Conservation (phyloP, 1,140 invertebrate species). For the Euglossa dilemma region DNA sequence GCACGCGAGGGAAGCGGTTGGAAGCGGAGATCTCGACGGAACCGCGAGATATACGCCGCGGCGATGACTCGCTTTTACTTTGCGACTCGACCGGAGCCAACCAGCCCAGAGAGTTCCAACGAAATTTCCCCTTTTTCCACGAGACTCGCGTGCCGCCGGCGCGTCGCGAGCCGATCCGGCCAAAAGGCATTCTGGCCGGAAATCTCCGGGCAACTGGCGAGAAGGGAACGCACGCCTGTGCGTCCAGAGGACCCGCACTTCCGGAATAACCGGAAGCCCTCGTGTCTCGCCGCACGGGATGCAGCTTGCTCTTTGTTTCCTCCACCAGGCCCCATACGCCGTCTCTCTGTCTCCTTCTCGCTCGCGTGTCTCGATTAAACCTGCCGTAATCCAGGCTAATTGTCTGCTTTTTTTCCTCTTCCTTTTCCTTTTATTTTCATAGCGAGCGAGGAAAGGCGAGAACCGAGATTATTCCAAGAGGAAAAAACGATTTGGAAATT, state of each 20-base stretch:
- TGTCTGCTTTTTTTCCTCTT: no score
- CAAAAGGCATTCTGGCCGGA: constrained; percentile 52
- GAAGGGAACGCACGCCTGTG: neutral
- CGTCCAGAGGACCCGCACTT: constrained; percentile 5
- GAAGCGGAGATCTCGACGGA: neutral
- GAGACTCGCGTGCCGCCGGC: constrained; percentile 3
- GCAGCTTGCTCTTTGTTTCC: constrained; percentile 16
- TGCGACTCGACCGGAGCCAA: neutral
- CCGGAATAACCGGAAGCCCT: constrained; percentile 34
- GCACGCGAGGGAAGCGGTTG: neutral
- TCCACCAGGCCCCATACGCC: no score
- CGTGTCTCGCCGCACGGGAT: neutral
- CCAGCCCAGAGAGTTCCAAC: neutral
- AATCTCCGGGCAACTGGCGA: constrained; percentile 36
- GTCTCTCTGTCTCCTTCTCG: no score
- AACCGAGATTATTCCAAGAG: no score
- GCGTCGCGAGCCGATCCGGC: neutral
- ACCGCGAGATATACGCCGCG: neutral
- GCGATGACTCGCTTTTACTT: neutral
- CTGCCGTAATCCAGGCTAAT: neutral
- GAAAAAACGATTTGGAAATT: no score
- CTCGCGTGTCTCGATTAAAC: neutral
- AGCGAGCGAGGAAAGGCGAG: no score
- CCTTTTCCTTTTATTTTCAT: no score
- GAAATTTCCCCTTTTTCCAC: constrained; percentile 15